A percentile compares a stretch with the other conserved stretches of the same genome.
Evolutionary conservation across 2,113 vertebrate genomes (phyloP).

Genomic region (Nothobranchius furzeri): DNA sequence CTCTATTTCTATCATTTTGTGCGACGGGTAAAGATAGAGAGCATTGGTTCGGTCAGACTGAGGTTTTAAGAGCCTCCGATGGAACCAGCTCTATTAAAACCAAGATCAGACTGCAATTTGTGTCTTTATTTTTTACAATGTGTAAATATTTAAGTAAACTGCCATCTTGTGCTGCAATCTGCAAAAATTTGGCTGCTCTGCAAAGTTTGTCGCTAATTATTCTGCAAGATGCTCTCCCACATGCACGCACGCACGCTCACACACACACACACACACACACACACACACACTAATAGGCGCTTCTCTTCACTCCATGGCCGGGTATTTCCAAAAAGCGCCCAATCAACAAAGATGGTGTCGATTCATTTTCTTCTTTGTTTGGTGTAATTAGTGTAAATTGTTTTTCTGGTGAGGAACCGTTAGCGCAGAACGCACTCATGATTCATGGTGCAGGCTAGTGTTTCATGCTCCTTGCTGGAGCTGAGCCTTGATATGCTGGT

Average conservation of each 20-base stretch:
- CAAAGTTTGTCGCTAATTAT: slow-evolving; percentile 43
- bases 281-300: background rate
- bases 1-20: background rate
- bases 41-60: slow-evolving; percentile 31
- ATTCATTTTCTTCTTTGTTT: slow-evolving; percentile 55
- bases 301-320: slow-evolving; percentile 4
- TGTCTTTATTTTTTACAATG: background rate
- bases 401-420: slow-evolving; percentile 45
- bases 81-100: slow-evolving; percentile 23
- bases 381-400: slow-evolving; percentile 66
- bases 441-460: slow-evolving; percentile 30
- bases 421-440: slow-evolving; percentile 24
- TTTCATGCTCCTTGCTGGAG: slow-evolving; percentile 29
- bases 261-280: background rate
- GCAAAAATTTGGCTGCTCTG: slow-evolving; percentile 31
- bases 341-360: slow-evolving; percentile 49
- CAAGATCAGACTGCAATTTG: background rate
- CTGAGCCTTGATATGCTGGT: slow-evolving; percentile 20
- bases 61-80: slow-evolving; percentile 40
- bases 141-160: slow-evolving; percentile 25
- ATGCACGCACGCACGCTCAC: background rate
- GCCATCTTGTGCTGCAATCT: slow-evolving; percentile 25
- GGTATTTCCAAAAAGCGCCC: slow-evolving; percentile 28
- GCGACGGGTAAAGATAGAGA: slow-evolving; percentile 2
- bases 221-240: slow-evolving; percentile 9